Evolutionary conservation across 92 coral and sea anemone species (phyloP), one percentile per base, ranked within the genome.

Genomic region (Anthopleura xanthogrammica): DNA sequence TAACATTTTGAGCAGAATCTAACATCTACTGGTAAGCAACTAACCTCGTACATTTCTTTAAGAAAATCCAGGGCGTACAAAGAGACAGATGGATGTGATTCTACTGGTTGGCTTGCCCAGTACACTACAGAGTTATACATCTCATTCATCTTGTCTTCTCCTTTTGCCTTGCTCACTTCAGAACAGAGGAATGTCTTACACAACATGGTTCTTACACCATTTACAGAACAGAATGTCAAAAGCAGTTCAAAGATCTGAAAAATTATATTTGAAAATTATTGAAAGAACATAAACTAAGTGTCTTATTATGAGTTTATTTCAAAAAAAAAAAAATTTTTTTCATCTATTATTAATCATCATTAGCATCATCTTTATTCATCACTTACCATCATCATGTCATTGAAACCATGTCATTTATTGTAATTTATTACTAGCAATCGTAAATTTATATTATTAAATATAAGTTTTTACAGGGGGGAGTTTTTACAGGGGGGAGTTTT

Each of bases 41-140:
- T 54, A 24, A 97, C 99, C 99, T 97, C 99, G 42, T 90, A 97
- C 72, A 94, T 90, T 85, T 97, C 98, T 83, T 95, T 97, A 78
- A 97, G 83, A 75, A 94, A 97, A 77, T 90, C 98, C 81, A 97
- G 84, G 60, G 99, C 98, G 72, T 89, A 77, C 22, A 94, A 75
- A 41, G 98, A 92, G 60, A 97, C 99, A 22, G 92, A 70, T 43
- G 90, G 84, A 77, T 97, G 97, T 7, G 85, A 81, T 24, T 94
- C 97, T 14, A 90, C 93, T 56, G 94, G 80, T 82, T 90, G 93
- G 71, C 91, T 87, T 57, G 90, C 86, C 99, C 99, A 97, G 86
- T 83, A 91, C 77, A 97, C 73, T 16, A 97, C 90, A 24, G 88
- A 85, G 70, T 86, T 85, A 52, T 88, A 92, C 60, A 91, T 82